A percentile compares a stretch with the other conserved stretches of the same genome.
phyloP scores from a whole-genome alignment of 2,888 invertebrate species.

The Tanaodytes sp. region DNA sequence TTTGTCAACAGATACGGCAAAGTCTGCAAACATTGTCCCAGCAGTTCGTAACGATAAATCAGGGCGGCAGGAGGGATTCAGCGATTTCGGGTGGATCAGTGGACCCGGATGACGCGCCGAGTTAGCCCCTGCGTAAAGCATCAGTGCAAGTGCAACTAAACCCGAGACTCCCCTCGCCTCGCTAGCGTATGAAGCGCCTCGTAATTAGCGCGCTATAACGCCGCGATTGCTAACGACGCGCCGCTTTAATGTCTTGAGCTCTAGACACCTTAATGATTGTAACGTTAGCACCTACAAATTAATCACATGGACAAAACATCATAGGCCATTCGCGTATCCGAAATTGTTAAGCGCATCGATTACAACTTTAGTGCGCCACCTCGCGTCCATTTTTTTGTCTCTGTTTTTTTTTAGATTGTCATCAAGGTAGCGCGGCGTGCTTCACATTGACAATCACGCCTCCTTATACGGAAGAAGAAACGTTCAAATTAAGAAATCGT shows the following conservation, averaged over 20 bases:
- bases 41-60: slow-evolving; percentile 69
- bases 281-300: slow-evolving; percentile 61
- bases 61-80: slow-evolving; percentile 58
- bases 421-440: too few relatives aligned
- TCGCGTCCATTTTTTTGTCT: too few relatives aligned
- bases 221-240: slow-evolving; percentile 24
- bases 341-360: too few relatives aligned
- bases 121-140: slow-evolving; percentile 64
- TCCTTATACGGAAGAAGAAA: too few relatives aligned
- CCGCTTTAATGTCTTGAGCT: slow-evolving; percentile 45
- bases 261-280: slow-evolving; percentile 49
- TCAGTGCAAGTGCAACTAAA: slow-evolving; percentile 61
- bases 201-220: slow-evolving; percentile 40
- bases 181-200: slow-evolving; percentile 66
- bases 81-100: slow-evolving; percentile 57
- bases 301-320: not conserved
- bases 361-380: too few relatives aligned
- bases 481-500: too few relatives aligned
- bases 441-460: too few relatives aligned
- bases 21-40: slow-evolving; percentile 86
- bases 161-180: slow-evolving; percentile 64
- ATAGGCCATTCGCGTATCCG: too few relatives aligned
- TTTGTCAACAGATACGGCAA: slow-evolving; percentile 79
- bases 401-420: too few relatives aligned
- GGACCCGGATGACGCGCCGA: slow-evolving; percentile 67